Conservation (phyloP, 2,888 invertebrate genomes). For the Hirudinaria manillensis region DNA sequence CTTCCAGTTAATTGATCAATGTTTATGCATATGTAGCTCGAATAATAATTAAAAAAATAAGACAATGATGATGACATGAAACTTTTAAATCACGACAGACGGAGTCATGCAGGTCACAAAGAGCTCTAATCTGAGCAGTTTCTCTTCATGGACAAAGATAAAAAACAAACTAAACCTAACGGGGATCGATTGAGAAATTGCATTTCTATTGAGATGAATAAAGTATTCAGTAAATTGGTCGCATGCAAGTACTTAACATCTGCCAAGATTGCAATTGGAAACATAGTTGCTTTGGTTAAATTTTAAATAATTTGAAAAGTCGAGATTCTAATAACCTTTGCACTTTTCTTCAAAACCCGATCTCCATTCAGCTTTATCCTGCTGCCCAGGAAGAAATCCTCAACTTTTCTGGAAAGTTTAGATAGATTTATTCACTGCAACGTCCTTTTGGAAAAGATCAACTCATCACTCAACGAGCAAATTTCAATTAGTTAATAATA, state of each 20-base stretch:
- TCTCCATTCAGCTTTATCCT: slow-evolving; percentile 73
- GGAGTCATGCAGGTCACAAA: slow-evolving; percentile 3
- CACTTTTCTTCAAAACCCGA: slow-evolving; percentile 71
- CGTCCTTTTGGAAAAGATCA: neutral
- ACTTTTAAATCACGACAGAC: neutral
- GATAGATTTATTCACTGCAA: too few relatives aligned
- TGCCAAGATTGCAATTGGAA: too few relatives aligned
- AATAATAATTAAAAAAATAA: neutral
- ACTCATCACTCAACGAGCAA: neutral
- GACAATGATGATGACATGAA: neutral
- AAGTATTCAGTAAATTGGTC: too few relatives aligned
- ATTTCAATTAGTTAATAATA: neutral
- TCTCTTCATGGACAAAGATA: neutral
- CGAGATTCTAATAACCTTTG: slow-evolving; percentile 55
- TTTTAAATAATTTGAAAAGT: too few relatives aligned
- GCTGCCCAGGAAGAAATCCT: slow-evolving; percentile 72
- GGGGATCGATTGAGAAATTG: too few relatives aligned
- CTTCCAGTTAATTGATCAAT: neutral
- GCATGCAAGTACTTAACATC: too few relatives aligned
- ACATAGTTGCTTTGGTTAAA: too few relatives aligned
- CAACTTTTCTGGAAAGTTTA: slow-evolving; percentile 66
- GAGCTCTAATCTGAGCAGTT: neutral
- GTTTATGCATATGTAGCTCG: neutral
- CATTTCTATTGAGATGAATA: too few relatives aligned
- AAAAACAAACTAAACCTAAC: neutral